A percentile compares a stretch with the other conserved stretches of the same genome.
Conservation (phyloP, 2,888 invertebrate species). For the Elegia similella region DNA sequence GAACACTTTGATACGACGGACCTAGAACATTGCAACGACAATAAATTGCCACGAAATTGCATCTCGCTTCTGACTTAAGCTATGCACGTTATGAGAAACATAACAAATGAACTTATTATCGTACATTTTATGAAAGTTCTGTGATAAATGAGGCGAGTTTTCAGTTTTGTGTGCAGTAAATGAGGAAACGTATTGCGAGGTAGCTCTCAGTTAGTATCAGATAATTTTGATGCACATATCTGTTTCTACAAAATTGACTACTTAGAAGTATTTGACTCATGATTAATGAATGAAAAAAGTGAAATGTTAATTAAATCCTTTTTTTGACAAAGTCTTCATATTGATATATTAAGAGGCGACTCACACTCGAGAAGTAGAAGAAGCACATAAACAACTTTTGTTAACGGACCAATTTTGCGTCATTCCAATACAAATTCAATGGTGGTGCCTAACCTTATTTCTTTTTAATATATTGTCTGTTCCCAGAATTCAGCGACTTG, state of each 20-base stretch:
- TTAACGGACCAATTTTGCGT: too few species aligned
- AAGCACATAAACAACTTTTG: too few species aligned
- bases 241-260: background rate
- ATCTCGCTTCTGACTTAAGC: conserved; percentile 20
- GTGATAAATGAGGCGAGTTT: conserved; percentile 63
- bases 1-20: conserved; percentile 8
- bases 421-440: too few species aligned
- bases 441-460: too few species aligned
- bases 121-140: conserved; percentile 60
- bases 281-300: too few species aligned
- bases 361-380: too few species aligned
- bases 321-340: too few species aligned
- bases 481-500: too few species aligned
- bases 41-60: conserved; percentile 18
- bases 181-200: conserved; percentile 46
- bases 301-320: too few species aligned
- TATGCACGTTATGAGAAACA: conserved; percentile 21
- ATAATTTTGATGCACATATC: conserved; percentile 25
- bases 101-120: conserved; percentile 58
- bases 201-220: conserved; percentile 29
- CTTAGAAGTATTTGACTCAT: too few species aligned
- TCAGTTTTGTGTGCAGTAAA: conserved; percentile 55
- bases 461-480: too few species aligned
- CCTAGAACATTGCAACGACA: conserved; percentile 5
- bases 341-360: too few species aligned